Percentiles rank a stretch among this genome's conserved stretches.
Evolutionary conservation across 2,888 invertebrate species (phyloP).

Genomic region (Incurvaria masculella): DNA sequence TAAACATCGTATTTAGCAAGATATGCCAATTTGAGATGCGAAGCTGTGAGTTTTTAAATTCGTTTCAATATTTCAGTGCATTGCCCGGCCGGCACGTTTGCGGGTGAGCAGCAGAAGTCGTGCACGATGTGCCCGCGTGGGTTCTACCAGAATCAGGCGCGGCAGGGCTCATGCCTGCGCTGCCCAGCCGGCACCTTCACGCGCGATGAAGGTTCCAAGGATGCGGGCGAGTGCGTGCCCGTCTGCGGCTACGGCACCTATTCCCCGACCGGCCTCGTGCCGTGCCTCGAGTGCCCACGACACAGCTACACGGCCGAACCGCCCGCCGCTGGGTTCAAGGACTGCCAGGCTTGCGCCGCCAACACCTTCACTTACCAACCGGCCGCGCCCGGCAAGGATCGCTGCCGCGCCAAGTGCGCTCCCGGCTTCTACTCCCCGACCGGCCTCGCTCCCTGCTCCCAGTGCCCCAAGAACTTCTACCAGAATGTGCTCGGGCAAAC

Average conservation of each 20-base stretch:
- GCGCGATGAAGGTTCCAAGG: constrained; percentile 84
- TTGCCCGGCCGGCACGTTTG: constrained; percentile 95
- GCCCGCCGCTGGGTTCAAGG: constrained; percentile 87
- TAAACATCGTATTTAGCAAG: too few species aligned
- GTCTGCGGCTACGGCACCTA: constrained; percentile 96
- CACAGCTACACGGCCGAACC: constrained; percentile 88
- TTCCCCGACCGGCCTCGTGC: constrained; percentile 90
- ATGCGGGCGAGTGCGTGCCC: constrained; percentile 81
- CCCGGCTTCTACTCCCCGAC: constrained; percentile 91
- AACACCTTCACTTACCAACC: constrained; percentile 90
- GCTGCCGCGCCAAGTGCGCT: constrained; percentile 84
- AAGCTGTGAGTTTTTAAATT: too few species aligned
- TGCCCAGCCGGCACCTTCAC: constrained; percentile 95
- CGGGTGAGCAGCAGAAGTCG: constrained; percentile 83
- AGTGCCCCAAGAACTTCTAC: constrained; percentile 90
- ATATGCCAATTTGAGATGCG: too few species aligned
- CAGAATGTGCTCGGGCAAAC: constrained; percentile 83
- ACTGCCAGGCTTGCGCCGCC: constrained; percentile 90
- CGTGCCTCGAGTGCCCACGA: constrained; percentile 90
- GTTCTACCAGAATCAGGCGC: constrained; percentile 88
- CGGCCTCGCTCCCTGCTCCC: constrained; percentile 89
- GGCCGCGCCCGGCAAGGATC: constrained; percentile 78
- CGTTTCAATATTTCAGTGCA: constrained; percentile 63
- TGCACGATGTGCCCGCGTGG: constrained; percentile 92
- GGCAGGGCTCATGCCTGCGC: constrained; percentile 85